Conservation (phyloP, 2,888 invertebrate species). For the Stomorhina lunata region DNA sequence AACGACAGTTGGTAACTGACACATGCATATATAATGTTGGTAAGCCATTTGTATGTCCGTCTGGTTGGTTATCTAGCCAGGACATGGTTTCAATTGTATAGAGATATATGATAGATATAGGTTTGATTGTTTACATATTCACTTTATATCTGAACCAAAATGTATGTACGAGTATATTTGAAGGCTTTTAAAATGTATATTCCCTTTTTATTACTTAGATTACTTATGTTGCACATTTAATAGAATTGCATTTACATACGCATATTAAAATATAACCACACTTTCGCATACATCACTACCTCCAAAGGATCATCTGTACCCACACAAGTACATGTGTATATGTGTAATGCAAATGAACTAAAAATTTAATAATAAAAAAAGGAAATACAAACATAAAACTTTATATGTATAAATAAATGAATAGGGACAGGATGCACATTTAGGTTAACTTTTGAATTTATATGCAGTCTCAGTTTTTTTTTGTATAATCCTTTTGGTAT, state of each 20-base stretch:
- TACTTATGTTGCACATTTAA: slow-evolving; percentile 28
- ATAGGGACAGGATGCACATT: slow-evolving; percentile 23
- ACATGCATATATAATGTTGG: slow-evolving; percentile 26
- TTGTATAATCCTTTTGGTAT: background rate
- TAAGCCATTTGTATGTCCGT: background rate
- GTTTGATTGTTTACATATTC: background rate
- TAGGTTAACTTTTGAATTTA: slow-evolving; percentile 11
- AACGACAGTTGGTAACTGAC: slow-evolving; percentile 59
- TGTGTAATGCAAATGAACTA: slow-evolving; percentile 9
- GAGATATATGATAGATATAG: background rate
- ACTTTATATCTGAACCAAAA: too few relatives aligned
- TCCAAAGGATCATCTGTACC: too few relatives aligned
- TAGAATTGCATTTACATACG: slow-evolving; percentile 12
- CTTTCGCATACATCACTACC: background rate
- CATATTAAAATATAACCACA: slow-evolving; percentile 23
- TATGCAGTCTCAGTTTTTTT: background rate
- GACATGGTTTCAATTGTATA: slow-evolving; percentile 13
- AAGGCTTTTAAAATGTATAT: background rate
- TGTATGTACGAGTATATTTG: background rate
- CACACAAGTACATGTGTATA: background rate
- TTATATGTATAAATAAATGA: background rate
- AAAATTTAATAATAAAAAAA: background rate
- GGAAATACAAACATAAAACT: background rate
- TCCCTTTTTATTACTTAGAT: slow-evolving; percentile 18
- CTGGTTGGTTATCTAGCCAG: background rate